A percentile compares a stretch with the other conserved stretches of the same genome.
These are phyloP conservation scores for Zaprionus nigranus DNA, from an alignment of 1,140 invertebrate genomes.

Conservation along the genomic window DNA sequence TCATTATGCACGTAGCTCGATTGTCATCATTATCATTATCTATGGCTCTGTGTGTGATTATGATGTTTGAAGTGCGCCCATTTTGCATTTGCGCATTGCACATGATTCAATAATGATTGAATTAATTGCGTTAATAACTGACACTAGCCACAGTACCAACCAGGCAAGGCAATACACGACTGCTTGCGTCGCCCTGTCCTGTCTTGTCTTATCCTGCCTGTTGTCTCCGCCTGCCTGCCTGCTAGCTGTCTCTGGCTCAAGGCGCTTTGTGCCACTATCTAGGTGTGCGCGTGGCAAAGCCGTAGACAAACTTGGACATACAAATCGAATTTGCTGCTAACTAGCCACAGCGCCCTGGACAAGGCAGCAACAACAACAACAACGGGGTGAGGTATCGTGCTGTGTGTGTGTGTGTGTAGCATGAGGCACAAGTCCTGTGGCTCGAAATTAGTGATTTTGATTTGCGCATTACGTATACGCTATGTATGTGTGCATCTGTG, in stretches of 20 bases:
- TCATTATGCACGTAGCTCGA: slow-evolving; percentile 31
- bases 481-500: slow-evolving; percentile 43
- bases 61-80: slow-evolving; percentile 67
- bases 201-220: neutral
- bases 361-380: neutral
- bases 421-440: slow-evolving; percentile 24
- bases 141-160: slow-evolving; percentile 67
- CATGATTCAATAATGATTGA: slow-evolving; percentile 84
- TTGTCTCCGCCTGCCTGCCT: slow-evolving; percentile 12
- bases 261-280: slow-evolving; percentile 75
- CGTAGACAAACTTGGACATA: slow-evolving; percentile 62
- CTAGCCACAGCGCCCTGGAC: slow-evolving; percentile 54
- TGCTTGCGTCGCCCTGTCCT: slow-evolving; percentile 24
- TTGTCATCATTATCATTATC: slow-evolving; percentile 65
- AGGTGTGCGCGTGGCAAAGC: slow-evolving; percentile 75
- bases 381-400: slow-evolving; percentile 5
- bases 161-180: slow-evolving; percentile 19
- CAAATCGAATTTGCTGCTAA: slow-evolving; percentile 82
- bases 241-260: slow-evolving; percentile 51
- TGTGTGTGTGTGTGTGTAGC: neutral
- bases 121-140: slow-evolving; percentile 85
- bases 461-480: slow-evolving; percentile 79
- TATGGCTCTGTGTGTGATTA: slow-evolving; percentile 51
- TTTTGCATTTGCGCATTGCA: slow-evolving; percentile 82
- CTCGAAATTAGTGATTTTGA: slow-evolving; percentile 76